Conservation (phyloP, 2,888 invertebrate genomes). For the Plebejus melissa region DNA sequence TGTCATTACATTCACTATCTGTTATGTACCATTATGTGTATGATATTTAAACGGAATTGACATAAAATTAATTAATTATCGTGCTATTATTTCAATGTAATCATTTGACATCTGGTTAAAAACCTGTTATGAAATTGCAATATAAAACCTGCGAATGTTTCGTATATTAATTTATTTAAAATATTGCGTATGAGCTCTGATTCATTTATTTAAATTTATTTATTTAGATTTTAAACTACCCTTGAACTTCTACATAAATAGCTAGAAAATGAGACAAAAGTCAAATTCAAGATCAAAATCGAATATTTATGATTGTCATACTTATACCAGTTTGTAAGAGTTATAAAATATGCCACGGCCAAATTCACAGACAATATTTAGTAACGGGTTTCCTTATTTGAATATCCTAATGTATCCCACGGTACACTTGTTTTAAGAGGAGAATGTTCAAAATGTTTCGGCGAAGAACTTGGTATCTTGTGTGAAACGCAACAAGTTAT, state of each 20-base stretch:
- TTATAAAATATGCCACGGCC: background rate
- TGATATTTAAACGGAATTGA: constrained; percentile 29
- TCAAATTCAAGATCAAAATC: constrained; percentile 5
- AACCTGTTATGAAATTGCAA: constrained; percentile 1
- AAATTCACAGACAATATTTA: constrained; percentile 21
- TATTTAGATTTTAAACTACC: background rate
- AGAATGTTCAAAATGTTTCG: background rate
- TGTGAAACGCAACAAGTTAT: constrained; percentile 12
- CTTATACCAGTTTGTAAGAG: background rate
- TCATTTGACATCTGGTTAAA: background rate
- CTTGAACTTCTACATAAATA: background rate
- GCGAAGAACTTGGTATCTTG: background rate
- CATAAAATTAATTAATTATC: constrained; percentile 53
- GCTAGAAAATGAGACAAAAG: background rate
- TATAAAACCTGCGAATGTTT: background rate
- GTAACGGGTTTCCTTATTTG: constrained; percentile 25
- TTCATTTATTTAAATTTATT: background rate
- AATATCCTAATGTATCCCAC: constrained; percentile 21
- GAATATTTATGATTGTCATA: background rate
- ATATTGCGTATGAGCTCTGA: background rate
- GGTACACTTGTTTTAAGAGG: constrained; percentile 15
- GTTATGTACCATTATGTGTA: background rate
- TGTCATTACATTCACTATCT: constrained; percentile 22
- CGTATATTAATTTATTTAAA: background rate
- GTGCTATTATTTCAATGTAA: constrained; percentile 42